Evolutionary conservation across 2,113 vertebrate species (phyloP).

Genomic region (Actinemys pallida): DNA sequence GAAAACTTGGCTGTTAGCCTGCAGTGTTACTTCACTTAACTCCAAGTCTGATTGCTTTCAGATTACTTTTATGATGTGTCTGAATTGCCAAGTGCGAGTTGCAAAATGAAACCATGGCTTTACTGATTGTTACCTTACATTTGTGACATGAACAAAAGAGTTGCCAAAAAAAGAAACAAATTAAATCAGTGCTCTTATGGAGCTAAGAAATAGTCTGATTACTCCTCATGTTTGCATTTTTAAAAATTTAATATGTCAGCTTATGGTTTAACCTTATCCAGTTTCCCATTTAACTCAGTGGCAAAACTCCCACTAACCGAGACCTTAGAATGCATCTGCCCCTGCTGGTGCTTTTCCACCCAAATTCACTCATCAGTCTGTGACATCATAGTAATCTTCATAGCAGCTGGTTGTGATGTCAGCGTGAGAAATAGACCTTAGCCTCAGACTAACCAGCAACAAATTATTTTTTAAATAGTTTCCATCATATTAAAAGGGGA

Average conservation of each 20-base stretch:
- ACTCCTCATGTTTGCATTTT: background rate
- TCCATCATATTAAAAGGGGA: background rate
- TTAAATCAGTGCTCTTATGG: background rate
- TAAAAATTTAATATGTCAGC: background rate
- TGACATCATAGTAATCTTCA: background rate
- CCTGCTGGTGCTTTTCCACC: background rate
- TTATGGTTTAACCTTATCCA: background rate
- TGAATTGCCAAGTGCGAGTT: background rate
- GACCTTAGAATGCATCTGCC: background rate
- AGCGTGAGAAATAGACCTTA: background rate
- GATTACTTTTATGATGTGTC: background rate
- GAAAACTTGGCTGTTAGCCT: background rate
- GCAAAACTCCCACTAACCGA: background rate
- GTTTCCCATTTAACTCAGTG: conserved; percentile 11
- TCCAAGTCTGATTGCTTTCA: background rate
- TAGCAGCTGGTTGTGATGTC: background rate
- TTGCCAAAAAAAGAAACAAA: background rate
- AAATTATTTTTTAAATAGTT: conserved; percentile 15
- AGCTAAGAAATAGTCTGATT: background rate
- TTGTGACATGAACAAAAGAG: background rate
- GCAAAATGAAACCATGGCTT: background rate
- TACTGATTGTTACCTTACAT: background rate
- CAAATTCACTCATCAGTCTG: background rate
- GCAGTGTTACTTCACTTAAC: background rate
- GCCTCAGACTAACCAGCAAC: background rate